These are phyloP conservation scores for Nomada lathburiana DNA, from an alignment of 2,888 invertebrate genomes.

Conservation along the genomic window DNA sequence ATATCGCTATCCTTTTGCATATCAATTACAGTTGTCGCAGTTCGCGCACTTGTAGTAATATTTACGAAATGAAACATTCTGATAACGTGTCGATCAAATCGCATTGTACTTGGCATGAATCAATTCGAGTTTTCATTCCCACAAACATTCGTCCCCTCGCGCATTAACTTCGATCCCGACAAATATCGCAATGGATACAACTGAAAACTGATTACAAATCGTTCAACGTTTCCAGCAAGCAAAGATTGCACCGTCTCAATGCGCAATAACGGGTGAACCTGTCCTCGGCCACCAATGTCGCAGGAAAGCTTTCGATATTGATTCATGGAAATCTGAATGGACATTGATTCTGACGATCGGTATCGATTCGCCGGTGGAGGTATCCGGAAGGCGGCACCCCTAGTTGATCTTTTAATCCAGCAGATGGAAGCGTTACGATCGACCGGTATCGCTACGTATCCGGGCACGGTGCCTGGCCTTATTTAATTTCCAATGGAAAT, in stretches of 20 bases:
- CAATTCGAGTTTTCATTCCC: no score
- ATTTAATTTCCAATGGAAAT: constrained; percentile 71
- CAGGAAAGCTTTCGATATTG: background rate
- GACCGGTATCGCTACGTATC: constrained; percentile 53
- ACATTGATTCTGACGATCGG: constrained; percentile 53
- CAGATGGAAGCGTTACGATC: constrained; percentile 72
- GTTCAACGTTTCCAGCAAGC: no score
- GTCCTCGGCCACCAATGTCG: background rate
- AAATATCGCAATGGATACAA: background rate
- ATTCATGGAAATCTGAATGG: constrained; percentile 18
- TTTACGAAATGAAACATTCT: background rate
- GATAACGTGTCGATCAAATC: no score
- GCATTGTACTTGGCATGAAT: no score
- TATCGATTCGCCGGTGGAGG: constrained; percentile 48
- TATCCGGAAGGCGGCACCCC: constrained; percentile 8
- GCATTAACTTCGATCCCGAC: no score
- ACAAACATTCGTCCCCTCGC: no score
- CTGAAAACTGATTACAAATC: background rate
- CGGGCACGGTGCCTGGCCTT: constrained; percentile 34
- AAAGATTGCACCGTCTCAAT: background rate
- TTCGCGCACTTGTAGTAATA: no score
- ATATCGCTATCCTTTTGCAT: no score
- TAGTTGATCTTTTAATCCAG: constrained; percentile 68
- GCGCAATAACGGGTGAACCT: background rate
- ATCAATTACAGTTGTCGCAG: no score